Evolutionary conservation across 1,140 invertebrate species (phyloP).

Genomic region (Euura lappo): DNA sequence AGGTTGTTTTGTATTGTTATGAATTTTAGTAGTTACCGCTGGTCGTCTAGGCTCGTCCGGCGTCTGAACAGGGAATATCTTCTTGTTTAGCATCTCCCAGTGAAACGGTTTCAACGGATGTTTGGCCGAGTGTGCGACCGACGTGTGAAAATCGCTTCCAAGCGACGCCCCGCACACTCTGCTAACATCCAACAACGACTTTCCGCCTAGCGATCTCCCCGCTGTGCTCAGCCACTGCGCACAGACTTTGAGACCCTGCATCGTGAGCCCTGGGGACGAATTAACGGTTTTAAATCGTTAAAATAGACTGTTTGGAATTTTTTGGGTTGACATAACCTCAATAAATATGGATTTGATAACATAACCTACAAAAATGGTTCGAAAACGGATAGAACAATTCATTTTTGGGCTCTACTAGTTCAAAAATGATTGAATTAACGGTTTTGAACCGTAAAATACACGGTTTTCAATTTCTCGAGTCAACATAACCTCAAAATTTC

Average conservation of each 20-base stretch:
- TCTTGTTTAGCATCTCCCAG: conserved; percentile 73
- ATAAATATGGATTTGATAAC: background rate
- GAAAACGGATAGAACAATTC: background rate
- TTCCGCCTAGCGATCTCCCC: conserved; percentile 8
- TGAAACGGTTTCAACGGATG: conserved; percentile 46
- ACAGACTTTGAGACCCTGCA: conserved; percentile 24
- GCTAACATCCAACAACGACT: conserved; percentile 15
- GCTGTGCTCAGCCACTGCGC: conserved; percentile 7
- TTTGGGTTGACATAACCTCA: no score
- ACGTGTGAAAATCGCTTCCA: conserved; percentile 23
- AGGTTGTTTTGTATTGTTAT: background rate
- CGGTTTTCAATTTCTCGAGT: no score
- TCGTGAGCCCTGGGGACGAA: background rate
- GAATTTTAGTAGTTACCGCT: conserved; percentile 69
- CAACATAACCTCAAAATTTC: no score
- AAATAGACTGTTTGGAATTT: no score
- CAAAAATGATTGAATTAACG: no score
- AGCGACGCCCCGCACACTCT: conserved; percentile 9
- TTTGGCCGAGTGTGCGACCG: background rate
- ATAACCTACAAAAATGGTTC: background rate
- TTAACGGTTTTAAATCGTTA: no score
- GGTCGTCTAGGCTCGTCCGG: conserved; percentile 78
- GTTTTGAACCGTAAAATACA: no score
- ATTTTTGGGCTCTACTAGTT: background rate
- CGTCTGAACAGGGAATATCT: conserved; percentile 78